A percentile compares a stretch with the other conserved stretches of the same genome.
Evolutionary conservation across 1,140 invertebrate genomes (phyloP).

Genomic region (Mizuhopecten yessoensis): DNA sequence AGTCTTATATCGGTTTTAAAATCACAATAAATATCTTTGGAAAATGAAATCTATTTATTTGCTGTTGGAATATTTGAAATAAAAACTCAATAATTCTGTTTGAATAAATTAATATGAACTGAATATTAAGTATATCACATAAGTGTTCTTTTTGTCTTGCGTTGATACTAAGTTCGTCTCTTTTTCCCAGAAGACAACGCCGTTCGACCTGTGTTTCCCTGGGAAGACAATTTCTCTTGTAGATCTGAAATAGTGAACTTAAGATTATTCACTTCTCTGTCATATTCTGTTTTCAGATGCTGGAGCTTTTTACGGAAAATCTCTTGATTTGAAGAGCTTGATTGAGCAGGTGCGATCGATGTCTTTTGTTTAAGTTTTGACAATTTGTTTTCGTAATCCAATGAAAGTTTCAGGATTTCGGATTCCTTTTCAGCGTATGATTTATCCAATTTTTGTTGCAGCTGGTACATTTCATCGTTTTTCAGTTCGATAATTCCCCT

Average conservation of each 20-base stretch:
- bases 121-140: too few species aligned
- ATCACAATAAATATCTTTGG: too few species aligned
- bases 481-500: not conserved
- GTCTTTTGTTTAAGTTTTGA: constrained; percentile 1
- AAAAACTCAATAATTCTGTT: too few species aligned
- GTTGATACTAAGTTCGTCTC: not conserved
- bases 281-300: constrained; percentile 25
- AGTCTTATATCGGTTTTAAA: too few species aligned
- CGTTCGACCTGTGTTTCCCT: not conserved
- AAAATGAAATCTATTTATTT: too few species aligned
- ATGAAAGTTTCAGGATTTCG: not conserved
- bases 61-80: too few species aligned
- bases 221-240: not conserved
- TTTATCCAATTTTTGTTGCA: constrained; percentile 16
- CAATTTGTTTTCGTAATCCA: constrained; percentile 15
- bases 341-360: not conserved
- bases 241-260: constrained; percentile 8
- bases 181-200: not conserved
- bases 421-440: not conserved
- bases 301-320: constrained; percentile 1
- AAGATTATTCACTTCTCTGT: not conserved
- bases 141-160: not conserved
- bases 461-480: not conserved
- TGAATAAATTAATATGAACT: too few species aligned
- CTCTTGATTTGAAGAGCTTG: not conserved